Evolutionary conservation across 2,797 vertebrate species (phyloP).

Genomic region (Megaceryle alcyon): DNA sequence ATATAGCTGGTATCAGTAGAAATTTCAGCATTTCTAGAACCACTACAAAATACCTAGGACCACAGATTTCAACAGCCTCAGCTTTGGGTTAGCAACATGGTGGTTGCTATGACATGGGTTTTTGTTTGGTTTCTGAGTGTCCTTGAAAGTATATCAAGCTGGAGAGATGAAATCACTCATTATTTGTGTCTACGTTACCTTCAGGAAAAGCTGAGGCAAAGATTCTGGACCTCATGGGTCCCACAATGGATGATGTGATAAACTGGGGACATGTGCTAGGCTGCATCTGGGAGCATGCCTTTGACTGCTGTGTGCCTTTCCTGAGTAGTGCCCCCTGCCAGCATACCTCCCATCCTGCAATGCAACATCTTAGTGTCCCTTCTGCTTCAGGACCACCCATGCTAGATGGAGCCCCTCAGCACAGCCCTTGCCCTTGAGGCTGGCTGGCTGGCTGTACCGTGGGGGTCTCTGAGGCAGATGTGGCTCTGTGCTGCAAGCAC

Average conservation of each 20-base stretch:
- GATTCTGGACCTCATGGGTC: not conserved
- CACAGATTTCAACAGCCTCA: not conserved
- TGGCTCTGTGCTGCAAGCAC: not conserved
- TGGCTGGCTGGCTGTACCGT: not conserved
- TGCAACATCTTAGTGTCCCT: not conserved
- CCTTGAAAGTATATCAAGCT: not conserved
- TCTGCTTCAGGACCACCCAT: not conserved
- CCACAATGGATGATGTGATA: not conserved
- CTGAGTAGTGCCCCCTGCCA: not conserved
- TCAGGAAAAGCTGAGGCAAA: not conserved
- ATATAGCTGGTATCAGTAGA: not conserved
- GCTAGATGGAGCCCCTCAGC: not conserved
- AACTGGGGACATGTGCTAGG: not conserved
- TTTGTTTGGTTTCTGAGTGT: not conserved
- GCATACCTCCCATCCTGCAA: not conserved
- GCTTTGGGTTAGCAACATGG: not conserved
- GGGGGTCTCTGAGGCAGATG: not conserved
- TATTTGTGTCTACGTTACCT: not conserved
- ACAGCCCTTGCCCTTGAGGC: not conserved
- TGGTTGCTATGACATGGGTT: not conserved
- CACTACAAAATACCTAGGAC: not conserved
- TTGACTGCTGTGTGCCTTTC: not conserved
- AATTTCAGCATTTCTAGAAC: not conserved
- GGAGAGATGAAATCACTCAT: not conserved
- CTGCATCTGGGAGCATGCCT: not conserved